These are phyloP conservation scores for Araneus ventricosus DNA, from an alignment of 1,140 invertebrate genomes.

Conservation along the genomic window DNA sequence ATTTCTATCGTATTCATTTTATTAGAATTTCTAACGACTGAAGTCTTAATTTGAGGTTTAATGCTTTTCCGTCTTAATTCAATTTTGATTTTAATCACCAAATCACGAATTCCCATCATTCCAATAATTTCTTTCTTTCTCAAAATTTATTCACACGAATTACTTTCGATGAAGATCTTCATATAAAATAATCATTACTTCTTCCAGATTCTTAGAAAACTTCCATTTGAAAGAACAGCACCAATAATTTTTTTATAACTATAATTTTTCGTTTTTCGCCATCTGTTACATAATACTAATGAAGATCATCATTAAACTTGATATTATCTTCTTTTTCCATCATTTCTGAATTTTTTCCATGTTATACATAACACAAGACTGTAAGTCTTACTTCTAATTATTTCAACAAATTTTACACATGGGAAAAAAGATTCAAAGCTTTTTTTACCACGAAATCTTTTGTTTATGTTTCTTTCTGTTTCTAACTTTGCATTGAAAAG, in stretches of 20 bases:
- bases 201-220: not conserved
- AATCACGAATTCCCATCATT: not conserved
- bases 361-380: constrained; percentile 31
- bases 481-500: constrained; percentile 37
- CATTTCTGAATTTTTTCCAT: not conserved
- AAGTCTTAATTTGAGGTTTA: not conserved
- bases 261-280: constrained; percentile 12
- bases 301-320: constrained; percentile 58
- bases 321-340: not conserved
- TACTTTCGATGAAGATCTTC: not conserved
- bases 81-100: constrained; percentile 18
- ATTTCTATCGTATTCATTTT: not conserved
- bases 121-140: not conserved
- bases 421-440: constrained; percentile 1
- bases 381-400: constrained; percentile 55
- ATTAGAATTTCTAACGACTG: not conserved
- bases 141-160: not conserved
- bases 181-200: constrained; percentile 26
- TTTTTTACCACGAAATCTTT: constrained; percentile 22
- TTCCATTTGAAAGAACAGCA: constrained; percentile 15
- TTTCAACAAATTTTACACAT: not conserved
- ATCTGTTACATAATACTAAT: constrained; percentile 37
- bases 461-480: constrained; percentile 28
- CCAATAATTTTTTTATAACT: not conserved
- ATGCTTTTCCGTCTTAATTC: not conserved